Evolutionary conservation across 2,888 invertebrate genomes (phyloP), one percentile per base, ranked within the genome.

Genomic region (Pyralis farinalis): DNA sequence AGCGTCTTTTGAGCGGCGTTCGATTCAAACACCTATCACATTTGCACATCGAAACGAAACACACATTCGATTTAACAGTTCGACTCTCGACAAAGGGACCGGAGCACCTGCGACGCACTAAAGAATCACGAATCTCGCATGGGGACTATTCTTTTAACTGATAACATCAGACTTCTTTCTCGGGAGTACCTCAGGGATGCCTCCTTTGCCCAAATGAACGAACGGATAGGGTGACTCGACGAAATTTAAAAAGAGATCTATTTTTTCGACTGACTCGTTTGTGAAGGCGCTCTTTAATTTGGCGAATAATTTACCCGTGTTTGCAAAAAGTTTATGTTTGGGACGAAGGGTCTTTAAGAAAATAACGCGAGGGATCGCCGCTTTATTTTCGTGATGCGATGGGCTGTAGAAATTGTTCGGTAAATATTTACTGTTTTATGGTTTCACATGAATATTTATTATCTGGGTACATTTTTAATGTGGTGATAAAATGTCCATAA

Each of bases 221-320:
- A 38, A 32, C 12, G 25, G 33, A 20, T 20, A 30, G 39, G 33
- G 55, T 62, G 58, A 62, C 55, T 47, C 42, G 37, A 50, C 51
- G 46, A 47, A 58, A 58, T 61, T 58, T 49, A 45, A 54, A 61
- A 49, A 27, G 12, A 39, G 39, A 39, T 34, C 39, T 39, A 39
- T 39, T 39, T 39, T 37, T 38, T 38, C 45, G 43, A 39, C 37
- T 42, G 39, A 48, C 43, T 48, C 49, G 57, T 49, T 60, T 49
- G 22, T 37, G 44, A 43, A 49, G 54, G 46, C 61, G 47, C 55
- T 12, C 54, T 60, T 64, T 63, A 64, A 64, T 64, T 64, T 64
- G 46, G 48, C 51, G 55, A 63, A 63, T 62, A 58, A 63, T 61
- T 61, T 58, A 60, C 59, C 49, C 41, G 48, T 48, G 44, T 44